These are phyloP conservation scores for Synergus japonicus DNA, from an alignment of 2,888 invertebrate species.

Conservation along the genomic window DNA sequence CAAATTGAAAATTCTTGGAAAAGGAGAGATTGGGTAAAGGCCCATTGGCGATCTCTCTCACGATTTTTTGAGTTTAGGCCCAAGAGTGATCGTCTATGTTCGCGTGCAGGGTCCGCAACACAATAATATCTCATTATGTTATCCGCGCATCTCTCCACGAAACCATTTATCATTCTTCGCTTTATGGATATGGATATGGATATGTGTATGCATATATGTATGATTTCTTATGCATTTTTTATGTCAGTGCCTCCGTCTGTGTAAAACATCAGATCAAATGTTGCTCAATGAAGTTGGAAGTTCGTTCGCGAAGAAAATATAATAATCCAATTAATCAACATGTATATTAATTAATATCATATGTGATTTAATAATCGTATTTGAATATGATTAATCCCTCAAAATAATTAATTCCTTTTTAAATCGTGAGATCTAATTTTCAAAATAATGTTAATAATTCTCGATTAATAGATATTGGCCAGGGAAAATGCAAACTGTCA, in stretches of 20 bases:
- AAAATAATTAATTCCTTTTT: neutral
- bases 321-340: neutral
- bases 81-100: conserved; percentile 31
- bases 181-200: neutral
- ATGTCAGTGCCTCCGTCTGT: neutral
- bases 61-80: conserved; percentile 36
- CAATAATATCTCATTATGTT: conserved; percentile 75
- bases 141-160: conserved; percentile 68
- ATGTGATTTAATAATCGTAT: neutral
- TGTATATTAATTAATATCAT: neutral
- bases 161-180: conserved; percentile 44
- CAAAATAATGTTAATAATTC: neutral
- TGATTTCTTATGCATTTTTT: neutral
- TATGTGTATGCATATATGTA: neutral
- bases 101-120: conserved; percentile 53
- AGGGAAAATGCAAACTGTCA: neutral
- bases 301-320: neutral
- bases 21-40: neutral
- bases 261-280: neutral
- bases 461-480: neutral
- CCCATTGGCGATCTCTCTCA: conserved; percentile 25
- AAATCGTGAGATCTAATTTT: neutral
- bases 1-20: conserved; percentile 19
- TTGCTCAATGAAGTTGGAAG: neutral
- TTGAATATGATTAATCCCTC: neutral